These are phyloP conservation scores for Sus cebifrons DNA, from an alignment of 2,797 vertebrate species.

Conservation along the genomic window DNA sequence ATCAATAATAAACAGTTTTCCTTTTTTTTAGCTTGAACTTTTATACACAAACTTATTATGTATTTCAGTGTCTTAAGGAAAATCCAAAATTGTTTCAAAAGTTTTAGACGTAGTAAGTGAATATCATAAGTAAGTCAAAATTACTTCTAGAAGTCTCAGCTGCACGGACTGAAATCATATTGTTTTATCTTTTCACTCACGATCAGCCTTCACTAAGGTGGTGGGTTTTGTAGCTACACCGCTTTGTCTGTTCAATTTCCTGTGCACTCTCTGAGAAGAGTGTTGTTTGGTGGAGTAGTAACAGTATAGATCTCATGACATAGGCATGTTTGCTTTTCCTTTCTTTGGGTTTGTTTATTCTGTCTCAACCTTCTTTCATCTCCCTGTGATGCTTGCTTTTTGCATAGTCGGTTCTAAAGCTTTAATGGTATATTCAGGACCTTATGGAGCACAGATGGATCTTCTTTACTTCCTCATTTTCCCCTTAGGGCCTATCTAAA, in stretches of 20 bases:
- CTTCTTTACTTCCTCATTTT: slow-evolving; percentile 59
- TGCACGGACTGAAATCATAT: not conserved
- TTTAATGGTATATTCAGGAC: slow-evolving; percentile 47
- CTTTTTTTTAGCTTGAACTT: slow-evolving; percentile 46
- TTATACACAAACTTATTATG: not conserved
- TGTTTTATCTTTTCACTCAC: slow-evolving; percentile 21
- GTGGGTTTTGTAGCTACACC: not conserved
- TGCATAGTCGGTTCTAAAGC: slow-evolving; percentile 63
- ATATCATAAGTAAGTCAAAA: not conserved
- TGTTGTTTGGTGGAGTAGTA: not conserved
- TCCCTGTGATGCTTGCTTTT: slow-evolving; percentile 30
- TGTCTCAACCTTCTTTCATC: slow-evolving; percentile 25
- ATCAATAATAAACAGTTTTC: not conserved
- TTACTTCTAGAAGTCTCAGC: not conserved
- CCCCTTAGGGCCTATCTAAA: slow-evolving; percentile 29
- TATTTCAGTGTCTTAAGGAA: not conserved
- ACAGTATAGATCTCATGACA: not conserved
- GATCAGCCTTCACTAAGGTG: not conserved
- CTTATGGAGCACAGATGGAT: not conserved
- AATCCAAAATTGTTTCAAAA: not conserved
- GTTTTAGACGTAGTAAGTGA: not conserved
- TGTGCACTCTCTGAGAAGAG: not conserved
- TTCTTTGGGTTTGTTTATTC: not conserved
- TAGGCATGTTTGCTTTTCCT: slow-evolving; percentile 1
- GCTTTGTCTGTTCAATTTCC: not conserved